Conservation (phyloP, 2,797 vertebrate species). For the Gadopsis bispinosus region DNA sequence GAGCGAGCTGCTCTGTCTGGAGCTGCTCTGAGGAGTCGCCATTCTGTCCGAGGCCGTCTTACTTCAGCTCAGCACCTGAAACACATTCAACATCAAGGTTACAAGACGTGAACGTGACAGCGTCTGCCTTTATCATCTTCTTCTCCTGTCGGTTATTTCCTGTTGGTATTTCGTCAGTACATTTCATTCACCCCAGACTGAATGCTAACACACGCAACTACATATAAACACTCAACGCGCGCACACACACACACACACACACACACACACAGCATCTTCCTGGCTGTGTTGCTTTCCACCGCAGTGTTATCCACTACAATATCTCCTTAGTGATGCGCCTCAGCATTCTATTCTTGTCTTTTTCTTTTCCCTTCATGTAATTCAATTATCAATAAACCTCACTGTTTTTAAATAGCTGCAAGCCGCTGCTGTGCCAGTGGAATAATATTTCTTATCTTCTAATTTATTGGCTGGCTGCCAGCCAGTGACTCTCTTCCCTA, state of each 20-base stretch:
- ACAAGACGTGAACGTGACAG: not conserved
- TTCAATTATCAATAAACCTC: constrained; percentile 84
- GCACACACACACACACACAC: constrained; percentile 11
- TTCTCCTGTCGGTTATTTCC: not conserved
- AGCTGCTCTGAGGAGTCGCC: constrained; percentile 79
- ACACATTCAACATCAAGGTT: constrained; percentile 35
- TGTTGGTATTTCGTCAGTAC: too few species aligned
- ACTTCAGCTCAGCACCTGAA: constrained; percentile 77
- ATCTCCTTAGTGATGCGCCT: constrained; percentile 78
- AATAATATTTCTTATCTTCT: constrained; percentile 86
- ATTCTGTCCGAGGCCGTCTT: constrained; percentile 67
- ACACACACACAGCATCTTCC: constrained; percentile 33
- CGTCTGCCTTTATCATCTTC: not conserved
- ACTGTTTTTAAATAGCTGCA: constrained; percentile 81
- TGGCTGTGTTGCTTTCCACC: constrained; percentile 34
- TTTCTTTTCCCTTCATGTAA: constrained; percentile 74
- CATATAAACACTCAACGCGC: not conserved
- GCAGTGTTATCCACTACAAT: constrained; percentile 65
- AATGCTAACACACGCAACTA: not conserved
- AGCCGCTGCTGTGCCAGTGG: constrained; percentile 76
- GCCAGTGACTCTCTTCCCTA: constrained; percentile 69
- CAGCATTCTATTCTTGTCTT: constrained; percentile 80
- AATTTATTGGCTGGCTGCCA: constrained; percentile 84
- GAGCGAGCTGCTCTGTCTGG: constrained; percentile 82
- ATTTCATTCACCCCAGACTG: too few species aligned